Evolutionary conservation across 2,113 vertebrate genomes (phyloP).

Genomic region (Poeciliopsis retropinna): DNA sequence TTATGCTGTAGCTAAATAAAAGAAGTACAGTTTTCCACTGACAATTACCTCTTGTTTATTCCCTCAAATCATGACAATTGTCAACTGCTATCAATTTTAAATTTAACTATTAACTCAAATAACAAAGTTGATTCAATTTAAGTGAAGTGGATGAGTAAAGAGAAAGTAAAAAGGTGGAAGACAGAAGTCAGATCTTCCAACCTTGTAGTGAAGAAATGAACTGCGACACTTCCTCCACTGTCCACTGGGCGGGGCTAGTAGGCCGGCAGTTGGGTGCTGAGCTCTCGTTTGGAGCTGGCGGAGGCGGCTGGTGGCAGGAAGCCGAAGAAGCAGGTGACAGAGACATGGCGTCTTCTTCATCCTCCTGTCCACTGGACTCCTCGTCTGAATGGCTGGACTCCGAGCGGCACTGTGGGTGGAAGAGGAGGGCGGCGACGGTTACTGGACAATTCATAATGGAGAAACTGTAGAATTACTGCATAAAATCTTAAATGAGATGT

Average conservation of each 20-base stretch:
- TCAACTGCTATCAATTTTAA: neutral
- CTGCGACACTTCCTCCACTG: constrained; percentile 93
- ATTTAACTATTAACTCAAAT: neutral
- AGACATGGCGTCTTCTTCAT: constrained; percentile 83
- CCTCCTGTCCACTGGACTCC: constrained; percentile 91
- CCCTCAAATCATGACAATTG: no score
- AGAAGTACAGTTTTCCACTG: no score
- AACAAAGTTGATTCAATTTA: neutral
- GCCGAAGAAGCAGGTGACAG: constrained; percentile 90
- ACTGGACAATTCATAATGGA: neutral
- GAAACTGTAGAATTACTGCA: neutral
- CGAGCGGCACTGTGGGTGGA: constrained; percentile 82
- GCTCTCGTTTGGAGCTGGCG: constrained; percentile 51
- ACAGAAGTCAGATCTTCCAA: constrained; percentile 38
- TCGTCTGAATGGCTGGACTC: constrained; percentile 95
- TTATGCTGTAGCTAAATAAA: no score
- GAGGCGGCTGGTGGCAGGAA: constrained; percentile 82
- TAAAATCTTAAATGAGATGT: neutral
- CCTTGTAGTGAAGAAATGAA: constrained; percentile 97
- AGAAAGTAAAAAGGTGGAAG: no score
- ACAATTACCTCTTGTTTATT: no score
- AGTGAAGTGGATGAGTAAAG: neutral
- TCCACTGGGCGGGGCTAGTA: constrained; percentile 90
- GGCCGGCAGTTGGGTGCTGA: constrained; percentile 84
- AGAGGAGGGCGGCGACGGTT: neutral